Conservation (phyloP, 2,113 vertebrate species). For the Sturnus vulgaris region DNA sequence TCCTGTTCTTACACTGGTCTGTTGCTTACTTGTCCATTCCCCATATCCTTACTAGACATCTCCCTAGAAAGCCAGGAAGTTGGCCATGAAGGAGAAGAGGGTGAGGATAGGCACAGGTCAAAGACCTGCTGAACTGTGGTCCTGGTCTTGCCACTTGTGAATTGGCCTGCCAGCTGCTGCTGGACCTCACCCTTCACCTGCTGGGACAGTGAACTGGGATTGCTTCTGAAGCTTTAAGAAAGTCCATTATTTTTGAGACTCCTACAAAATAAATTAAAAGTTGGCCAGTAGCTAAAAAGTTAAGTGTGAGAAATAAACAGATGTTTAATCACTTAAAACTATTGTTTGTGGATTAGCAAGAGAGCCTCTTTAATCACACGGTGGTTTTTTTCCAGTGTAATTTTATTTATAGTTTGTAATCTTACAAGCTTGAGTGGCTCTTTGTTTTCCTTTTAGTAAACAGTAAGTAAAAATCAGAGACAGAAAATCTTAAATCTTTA, state of each 20-base stretch:
- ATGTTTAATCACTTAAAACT: background rate
- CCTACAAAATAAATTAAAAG: background rate
- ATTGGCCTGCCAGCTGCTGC: background rate
- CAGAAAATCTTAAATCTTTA: background rate
- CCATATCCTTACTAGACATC: background rate
- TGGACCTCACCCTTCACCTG: background rate
- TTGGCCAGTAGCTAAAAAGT: background rate
- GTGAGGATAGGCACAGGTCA: background rate
- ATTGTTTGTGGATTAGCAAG: background rate
- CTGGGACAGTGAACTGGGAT: background rate
- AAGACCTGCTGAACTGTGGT: background rate
- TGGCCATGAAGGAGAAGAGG: background rate
- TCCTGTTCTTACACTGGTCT: background rate
- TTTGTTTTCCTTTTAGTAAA: background rate
- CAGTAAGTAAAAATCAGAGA: background rate
- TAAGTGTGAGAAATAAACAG: background rate
- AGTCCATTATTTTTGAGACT: background rate
- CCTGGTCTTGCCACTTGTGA: fast-evolving
- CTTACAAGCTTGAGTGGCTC: background rate
- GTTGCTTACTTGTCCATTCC: background rate
- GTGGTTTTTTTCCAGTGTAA: background rate
- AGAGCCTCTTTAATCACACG: background rate
- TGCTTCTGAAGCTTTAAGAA: background rate
- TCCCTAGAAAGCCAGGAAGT: background rate
- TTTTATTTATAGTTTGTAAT: background rate